Percentiles rank a stretch among this genome's conserved stretches.
Conservation (phyloP, 2,888 invertebrate species). For the Heliothis peltigera region DNA sequence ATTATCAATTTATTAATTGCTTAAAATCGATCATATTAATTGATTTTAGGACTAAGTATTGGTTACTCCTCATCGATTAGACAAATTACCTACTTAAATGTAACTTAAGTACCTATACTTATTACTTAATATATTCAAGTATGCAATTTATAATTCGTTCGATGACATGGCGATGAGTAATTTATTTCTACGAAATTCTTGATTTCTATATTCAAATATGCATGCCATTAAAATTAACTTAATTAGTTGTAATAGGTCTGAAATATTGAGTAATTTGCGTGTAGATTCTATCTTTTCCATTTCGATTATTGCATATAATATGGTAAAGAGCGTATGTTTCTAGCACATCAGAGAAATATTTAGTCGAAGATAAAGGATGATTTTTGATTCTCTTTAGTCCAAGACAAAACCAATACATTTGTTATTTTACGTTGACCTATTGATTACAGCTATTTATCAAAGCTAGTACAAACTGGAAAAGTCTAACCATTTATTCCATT, state of each 20-base stretch:
- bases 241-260: background rate
- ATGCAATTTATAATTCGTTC: background rate
- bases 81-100: conserved; percentile 10
- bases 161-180: background rate
- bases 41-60: conserved; percentile 12
- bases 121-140: conserved; percentile 11
- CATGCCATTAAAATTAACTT: background rate
- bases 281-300: no score
- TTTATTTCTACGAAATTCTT: conserved; percentile 11
- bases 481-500: no score
- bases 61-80: conserved; percentile 6
- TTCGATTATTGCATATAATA: no score
- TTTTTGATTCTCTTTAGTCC: no score
- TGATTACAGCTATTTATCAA: no score
- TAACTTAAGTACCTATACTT: background rate
- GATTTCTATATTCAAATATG: background rate
- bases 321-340: no score
- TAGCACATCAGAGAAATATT: no score
- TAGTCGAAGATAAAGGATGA: no score
- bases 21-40: conserved; percentile 4
- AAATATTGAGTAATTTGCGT: no score
- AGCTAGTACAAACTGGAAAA: no score
- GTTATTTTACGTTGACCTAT: no score
- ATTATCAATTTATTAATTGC: conserved; percentile 29
- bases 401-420: no score